These are phyloP conservation scores for Spodoptera litura DNA, from an alignment of 1,140 invertebrate species.

Conservation along the genomic window DNA sequence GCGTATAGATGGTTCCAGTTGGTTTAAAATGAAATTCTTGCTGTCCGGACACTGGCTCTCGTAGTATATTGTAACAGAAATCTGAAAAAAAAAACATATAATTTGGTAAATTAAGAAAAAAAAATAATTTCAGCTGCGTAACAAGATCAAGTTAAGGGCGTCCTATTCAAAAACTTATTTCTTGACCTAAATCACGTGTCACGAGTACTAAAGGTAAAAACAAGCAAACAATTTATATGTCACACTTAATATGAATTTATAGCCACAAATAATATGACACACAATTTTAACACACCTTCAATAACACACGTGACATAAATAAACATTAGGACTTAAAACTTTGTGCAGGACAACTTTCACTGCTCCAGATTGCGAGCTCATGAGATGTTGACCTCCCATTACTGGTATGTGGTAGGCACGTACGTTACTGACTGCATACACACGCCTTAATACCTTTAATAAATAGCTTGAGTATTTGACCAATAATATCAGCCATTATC, in stretches of 20 bases:
- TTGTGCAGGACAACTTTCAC: slow-evolving; percentile 68
- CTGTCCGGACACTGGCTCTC: slow-evolving; percentile 84
- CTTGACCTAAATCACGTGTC: too few species aligned
- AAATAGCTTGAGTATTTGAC: neutral
- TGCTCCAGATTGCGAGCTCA: slow-evolving; percentile 54
- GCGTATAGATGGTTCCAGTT: slow-evolving; percentile 73
- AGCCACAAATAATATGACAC: neutral
- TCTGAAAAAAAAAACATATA: slow-evolving; percentile 50
- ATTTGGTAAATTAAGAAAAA: too few species aligned
- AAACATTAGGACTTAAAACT: slow-evolving; percentile 30
- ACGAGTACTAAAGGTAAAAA: too few species aligned
- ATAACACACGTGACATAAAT: slow-evolving; percentile 16
- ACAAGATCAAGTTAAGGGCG: too few species aligned
- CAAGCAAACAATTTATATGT: too few species aligned
- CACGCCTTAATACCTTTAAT: slow-evolving; percentile 1
- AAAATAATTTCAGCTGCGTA: too few species aligned
- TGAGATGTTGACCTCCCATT: slow-evolving; percentile 51
- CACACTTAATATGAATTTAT: too few species aligned
- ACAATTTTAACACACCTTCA: neutral
- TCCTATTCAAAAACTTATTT: too few species aligned
- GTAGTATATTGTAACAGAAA: slow-evolving; percentile 77
- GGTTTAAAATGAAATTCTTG: slow-evolving; percentile 73
- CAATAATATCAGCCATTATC: neutral
- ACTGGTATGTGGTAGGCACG: neutral
- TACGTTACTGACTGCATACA: neutral